phyloP scores from a whole-genome alignment of 35 echinoderm and acorn worm genomes.

The Heliocidaris tuberculata region DNA sequence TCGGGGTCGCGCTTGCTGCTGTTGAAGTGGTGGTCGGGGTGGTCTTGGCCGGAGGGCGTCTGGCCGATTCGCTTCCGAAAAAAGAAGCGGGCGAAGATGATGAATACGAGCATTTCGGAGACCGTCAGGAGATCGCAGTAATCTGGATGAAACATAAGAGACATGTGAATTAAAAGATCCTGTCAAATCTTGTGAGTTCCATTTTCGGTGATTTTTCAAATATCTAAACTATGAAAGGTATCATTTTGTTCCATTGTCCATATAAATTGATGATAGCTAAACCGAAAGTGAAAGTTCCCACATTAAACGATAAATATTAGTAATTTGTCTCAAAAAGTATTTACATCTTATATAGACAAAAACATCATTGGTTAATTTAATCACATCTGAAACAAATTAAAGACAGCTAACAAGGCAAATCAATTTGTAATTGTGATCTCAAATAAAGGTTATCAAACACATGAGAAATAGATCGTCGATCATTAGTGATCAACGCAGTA shows the following conservation, averaged over 20 bases:
- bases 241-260: too few relatives aligned
- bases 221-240: too few relatives aligned
- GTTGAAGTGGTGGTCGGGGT: slow-evolving; percentile 6
- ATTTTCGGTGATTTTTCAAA: neutral
- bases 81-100: slow-evolving; percentile 61
- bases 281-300: neutral
- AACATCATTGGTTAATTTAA: neutral
- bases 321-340: too few relatives aligned
- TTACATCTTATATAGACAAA: too few relatives aligned
- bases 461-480: too few relatives aligned
- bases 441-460: too few relatives aligned
- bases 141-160: slow-evolving; percentile 63
- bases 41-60: slow-evolving; percentile 41
- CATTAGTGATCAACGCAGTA: too few relatives aligned
- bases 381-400: neutral
- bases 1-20: slow-evolving; percentile 12
- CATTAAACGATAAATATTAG: too few relatives aligned
- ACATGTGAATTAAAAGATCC: neutral
- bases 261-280: neutral
- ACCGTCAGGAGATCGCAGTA: slow-evolving; percentile 83
- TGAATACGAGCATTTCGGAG: slow-evolving; percentile 85
- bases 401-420: neutral
- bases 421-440: neutral
- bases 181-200: neutral
- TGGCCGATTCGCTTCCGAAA: slow-evolving; percentile 80